Evolutionary conservation across 2,888 invertebrate species (phyloP), one percentile per base, ranked within the genome.

Genomic region (Argyresthia goedartella): DNA sequence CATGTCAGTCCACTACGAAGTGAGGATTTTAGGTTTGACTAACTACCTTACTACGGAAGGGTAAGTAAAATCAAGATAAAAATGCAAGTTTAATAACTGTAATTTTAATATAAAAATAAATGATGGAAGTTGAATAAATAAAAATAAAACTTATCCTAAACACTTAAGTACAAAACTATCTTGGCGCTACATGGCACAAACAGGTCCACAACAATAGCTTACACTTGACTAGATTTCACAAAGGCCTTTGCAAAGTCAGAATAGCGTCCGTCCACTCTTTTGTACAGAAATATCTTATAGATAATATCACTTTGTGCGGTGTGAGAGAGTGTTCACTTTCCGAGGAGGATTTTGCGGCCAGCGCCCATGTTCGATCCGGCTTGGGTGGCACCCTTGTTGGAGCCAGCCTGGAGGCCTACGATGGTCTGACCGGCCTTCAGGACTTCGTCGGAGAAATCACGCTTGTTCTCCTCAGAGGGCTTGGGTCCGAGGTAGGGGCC

Each of bases 301-400:
- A 67, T 85, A 86, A 72, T 86, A 86, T 86, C 86, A 86, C 86
- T 81, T 73, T 70, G 61, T 66, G 69, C 61, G 62, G 55, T 61
- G 58, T 49, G 50, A 51, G 36, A 58, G 61, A 52, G 55, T 54
- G 64, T 70, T 91, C 91, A 96, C 91, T 96, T 96, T 89, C 95
- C 95, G 74, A 96, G 89, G 71, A 96, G 89, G 86, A 96, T 96
- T 81, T 96, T 95, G 73, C 96, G 93, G 64, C 93, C 91, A 60
- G 95, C 95, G 58, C 97, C 97, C 55, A 97, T 89, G 81, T 94
- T 97, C 76, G 91, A 91, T 34, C 98, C 98, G 34, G 96, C 92
- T 82, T 97, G 97, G 56, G 94, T 93, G 64, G 97, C 97, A 45
- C 97, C 98, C 86, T 97, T 96, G 92, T 98, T 98, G 76, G 92